These are phyloP conservation scores for Blastobasis lacticolella DNA, from an alignment of 2,888 invertebrate species.

Conservation along the genomic window DNA sequence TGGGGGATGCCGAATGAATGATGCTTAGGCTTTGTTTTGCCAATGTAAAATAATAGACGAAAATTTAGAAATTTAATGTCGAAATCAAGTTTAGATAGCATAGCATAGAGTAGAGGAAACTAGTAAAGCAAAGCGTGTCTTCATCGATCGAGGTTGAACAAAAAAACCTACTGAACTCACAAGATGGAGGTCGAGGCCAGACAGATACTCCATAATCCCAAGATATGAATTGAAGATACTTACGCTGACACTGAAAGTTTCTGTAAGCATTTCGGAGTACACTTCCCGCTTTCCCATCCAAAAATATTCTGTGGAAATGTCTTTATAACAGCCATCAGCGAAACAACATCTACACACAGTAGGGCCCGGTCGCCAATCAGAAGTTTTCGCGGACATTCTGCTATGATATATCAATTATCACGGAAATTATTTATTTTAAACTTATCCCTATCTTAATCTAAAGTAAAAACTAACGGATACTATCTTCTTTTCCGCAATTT, in stretches of 20 bases:
- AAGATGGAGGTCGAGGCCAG: conserved; percentile 40
- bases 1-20: too few species aligned
- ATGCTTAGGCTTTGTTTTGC: too few species aligned
- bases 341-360: conserved; percentile 64
- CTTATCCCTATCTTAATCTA: conserved; percentile 20
- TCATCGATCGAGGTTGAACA: conserved; percentile 27
- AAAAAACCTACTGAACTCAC: conserved; percentile 14
- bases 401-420: conserved; percentile 30
- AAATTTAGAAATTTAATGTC: too few species aligned
- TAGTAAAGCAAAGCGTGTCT: background rate
- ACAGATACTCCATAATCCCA: too few species aligned
- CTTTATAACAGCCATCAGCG: conserved; percentile 62
- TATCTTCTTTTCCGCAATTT: conserved; percentile 4
- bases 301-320: conserved; percentile 67
- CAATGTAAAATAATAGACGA: too few species aligned
- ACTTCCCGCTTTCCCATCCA: conserved; percentile 70
- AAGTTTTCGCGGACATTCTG: conserved; percentile 52
- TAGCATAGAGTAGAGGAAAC: too few species aligned
- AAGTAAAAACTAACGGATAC: conserved; percentile 7
- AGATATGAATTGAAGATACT: conserved; percentile 22
- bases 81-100: too few species aligned
- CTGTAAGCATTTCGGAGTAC: conserved; percentile 59
- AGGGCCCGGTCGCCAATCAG: conserved; percentile 62
- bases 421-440: conserved; percentile 31
- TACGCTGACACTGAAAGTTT: conserved; percentile 51